Evolutionary conservation across 1,140 invertebrate genomes (phyloP).

Genomic region (Conus betulinus): DNA sequence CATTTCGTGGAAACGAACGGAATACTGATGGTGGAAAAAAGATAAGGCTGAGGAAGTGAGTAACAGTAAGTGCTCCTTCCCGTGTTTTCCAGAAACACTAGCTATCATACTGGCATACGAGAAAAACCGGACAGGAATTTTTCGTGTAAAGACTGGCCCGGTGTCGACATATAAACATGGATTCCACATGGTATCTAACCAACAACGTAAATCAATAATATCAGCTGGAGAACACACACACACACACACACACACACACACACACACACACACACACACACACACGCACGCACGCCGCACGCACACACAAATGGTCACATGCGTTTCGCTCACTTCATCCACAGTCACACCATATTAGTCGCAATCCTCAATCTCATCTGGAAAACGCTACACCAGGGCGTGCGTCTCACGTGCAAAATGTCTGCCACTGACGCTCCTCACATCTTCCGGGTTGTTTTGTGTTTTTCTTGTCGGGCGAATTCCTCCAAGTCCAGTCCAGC

Average conservation of each 20-base stretch:
- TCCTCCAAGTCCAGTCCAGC: no score
- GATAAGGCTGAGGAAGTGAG: neutral
- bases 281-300: conserved; percentile 16
- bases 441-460: no score
- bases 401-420: neutral
- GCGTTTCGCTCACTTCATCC: neutral
- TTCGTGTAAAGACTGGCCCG: neutral
- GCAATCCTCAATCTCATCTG: neutral
- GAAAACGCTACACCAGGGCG: no score
- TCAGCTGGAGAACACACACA: neutral
- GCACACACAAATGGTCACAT: neutral
- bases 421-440: neutral
- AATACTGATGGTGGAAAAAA: neutral
- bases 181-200: neutral
- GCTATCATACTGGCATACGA: neutral
- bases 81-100: neutral
- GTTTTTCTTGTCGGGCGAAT: no score
- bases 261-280: neutral
- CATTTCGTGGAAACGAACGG: neutral
- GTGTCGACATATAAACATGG: neutral
- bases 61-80: neutral
- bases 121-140: neutral
- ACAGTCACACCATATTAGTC: neutral
- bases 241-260: neutral
- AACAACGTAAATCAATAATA: neutral